Evolutionary conservation across 2,888 invertebrate genomes (phyloP).

Genomic region (Agrotis ipsilon): DNA sequence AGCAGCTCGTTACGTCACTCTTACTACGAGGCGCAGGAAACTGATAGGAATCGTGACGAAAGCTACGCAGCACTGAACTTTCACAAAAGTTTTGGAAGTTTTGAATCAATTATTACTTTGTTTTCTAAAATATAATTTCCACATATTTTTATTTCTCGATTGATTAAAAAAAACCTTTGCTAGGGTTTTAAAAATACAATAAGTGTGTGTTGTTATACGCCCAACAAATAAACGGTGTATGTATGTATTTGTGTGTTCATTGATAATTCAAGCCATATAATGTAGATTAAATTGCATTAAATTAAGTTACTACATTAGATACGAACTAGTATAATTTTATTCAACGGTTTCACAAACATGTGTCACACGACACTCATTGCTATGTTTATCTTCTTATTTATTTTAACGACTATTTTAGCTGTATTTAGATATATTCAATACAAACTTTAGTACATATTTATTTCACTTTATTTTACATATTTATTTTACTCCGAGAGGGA

Average conservation of each 20-base stretch:
- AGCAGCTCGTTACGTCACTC: conserved; percentile 62
- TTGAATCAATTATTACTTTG: too few species aligned
- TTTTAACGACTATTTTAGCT: too few species aligned
- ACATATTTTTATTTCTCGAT: too few species aligned
- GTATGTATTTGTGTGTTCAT: neutral
- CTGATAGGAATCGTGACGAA: conserved; percentile 70
- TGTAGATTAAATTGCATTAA: neutral
- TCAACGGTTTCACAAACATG: neutral
- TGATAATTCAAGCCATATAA: neutral
- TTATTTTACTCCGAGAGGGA: too few species aligned
- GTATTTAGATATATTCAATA: too few species aligned
- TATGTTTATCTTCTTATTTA: conserved; percentile 1
- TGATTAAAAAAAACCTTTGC: too few species aligned
- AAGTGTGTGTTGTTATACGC: neutral
- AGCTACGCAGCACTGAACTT: neutral
- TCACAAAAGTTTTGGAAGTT: neutral
- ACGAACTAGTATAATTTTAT: conserved; percentile 10
- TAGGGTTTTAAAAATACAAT: neutral
- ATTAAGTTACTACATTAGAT: neutral
- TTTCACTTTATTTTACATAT: too few species aligned
- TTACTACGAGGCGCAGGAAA: conserved; percentile 33
- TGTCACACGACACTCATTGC: neutral
- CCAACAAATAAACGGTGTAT: neutral
- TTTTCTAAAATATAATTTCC: too few species aligned
- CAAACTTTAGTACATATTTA: too few species aligned